phyloP scores from a whole-genome alignment of 2,113 vertebrate genomes.

The Calypte anna region DNA sequence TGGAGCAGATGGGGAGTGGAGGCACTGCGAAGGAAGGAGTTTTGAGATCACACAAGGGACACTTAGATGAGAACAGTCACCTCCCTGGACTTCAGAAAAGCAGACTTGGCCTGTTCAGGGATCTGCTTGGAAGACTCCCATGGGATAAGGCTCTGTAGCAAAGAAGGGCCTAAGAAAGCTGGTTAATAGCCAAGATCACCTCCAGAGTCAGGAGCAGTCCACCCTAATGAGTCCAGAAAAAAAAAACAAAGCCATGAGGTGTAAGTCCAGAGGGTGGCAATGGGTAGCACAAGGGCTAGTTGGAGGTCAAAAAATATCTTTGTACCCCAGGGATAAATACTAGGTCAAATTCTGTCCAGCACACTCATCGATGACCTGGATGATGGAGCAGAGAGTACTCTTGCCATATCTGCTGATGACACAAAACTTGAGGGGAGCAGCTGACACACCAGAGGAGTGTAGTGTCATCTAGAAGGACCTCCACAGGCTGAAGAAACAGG shows the following conservation, averaged over 20 bases:
- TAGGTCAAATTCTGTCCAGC: not conserved
- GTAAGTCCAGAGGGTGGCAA: not conserved
- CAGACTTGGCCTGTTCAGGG: not conserved
- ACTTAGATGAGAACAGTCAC: not conserved
- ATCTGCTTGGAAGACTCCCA: not conserved
- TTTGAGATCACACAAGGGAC: not conserved
- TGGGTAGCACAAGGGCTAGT: accelerated
- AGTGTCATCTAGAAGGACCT: not conserved
- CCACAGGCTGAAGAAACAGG: not conserved
- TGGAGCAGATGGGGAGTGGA: not conserved
- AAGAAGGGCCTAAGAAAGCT: not conserved
- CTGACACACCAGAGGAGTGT: accelerated
- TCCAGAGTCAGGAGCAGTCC: not conserved
- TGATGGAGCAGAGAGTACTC: not conserved
- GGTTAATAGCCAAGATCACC: not conserved
- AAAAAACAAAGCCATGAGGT: not conserved
- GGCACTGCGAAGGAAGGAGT: not conserved
- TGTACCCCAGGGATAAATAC: not conserved
- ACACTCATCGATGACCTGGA: not conserved
- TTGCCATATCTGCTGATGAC: not conserved
- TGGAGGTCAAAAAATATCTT: not conserved
- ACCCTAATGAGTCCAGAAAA: not conserved
- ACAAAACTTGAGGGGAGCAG: not conserved
- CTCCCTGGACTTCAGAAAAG: not conserved
- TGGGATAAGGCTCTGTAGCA: not conserved